phyloP scores from a whole-genome alignment of 2,797 vertebrate species.

The Mergus octosetaceus region DNA sequence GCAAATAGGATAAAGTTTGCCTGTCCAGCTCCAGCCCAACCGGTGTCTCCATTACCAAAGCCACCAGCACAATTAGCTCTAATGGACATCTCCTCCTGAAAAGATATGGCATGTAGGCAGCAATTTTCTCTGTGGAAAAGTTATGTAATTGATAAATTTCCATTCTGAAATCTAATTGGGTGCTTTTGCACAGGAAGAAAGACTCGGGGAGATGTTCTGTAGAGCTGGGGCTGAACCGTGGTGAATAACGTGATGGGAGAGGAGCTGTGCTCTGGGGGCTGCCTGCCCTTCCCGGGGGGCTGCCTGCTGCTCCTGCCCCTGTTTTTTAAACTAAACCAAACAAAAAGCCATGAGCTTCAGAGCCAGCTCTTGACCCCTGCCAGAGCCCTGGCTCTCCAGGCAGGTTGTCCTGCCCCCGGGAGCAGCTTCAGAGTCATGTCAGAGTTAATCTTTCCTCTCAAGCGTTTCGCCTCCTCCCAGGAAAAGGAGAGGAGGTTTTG shows the following conservation, averaged over 20 bases:
- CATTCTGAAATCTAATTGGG: not conserved
- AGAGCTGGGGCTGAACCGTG: not conserved
- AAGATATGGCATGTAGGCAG: not conserved
- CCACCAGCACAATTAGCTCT: constrained; percentile 23
- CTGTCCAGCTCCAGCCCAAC: not conserved
- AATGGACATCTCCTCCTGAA: not conserved
- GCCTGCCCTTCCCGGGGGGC: not conserved
- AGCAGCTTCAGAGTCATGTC: not conserved
- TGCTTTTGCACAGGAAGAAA: not conserved
- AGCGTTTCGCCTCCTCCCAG: not conserved
- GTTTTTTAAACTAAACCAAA: not conserved
- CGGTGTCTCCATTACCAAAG: not conserved
- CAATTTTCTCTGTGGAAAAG: constrained; percentile 1
- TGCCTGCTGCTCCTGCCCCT: accelerated
- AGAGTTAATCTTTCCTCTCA: not conserved
- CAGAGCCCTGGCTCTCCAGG: not conserved
- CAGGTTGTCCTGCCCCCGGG: not conserved
- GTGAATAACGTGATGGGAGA: not conserved
- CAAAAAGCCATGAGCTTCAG: not conserved
- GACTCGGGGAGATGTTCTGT: not conserved
- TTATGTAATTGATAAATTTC: constrained; percentile 10
- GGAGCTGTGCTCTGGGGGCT: not conserved
- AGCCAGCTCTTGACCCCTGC: not conserved
- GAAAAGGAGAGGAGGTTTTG: not conserved
- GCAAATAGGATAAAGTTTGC: constrained; percentile 5